Evolutionary conservation across 2,888 invertebrate genomes (phyloP).

Genomic region (Poecilus cupreus): DNA sequence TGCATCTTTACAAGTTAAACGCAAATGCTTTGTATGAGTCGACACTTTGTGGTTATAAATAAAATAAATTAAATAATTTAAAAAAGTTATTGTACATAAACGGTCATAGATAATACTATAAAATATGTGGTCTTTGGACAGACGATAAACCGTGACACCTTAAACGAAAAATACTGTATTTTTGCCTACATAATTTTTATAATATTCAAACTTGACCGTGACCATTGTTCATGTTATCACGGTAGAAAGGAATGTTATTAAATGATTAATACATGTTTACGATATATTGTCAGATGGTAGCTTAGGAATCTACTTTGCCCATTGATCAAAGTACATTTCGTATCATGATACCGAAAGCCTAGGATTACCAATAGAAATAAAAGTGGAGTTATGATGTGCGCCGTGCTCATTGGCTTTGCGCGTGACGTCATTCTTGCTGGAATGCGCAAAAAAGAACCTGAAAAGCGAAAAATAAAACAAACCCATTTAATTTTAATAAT

Average conservation of each 20-base stretch:
- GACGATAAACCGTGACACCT: constrained; percentile 2
- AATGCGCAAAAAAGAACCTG: too few relatives aligned
- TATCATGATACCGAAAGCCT: not conserved
- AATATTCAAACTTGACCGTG: not conserved
- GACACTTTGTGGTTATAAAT: not conserved
- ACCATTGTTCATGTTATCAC: not conserved
- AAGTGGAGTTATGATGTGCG: too few relatives aligned
- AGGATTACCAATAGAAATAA: not conserved
- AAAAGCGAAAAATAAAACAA: too few relatives aligned
- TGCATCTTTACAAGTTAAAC: constrained; percentile 71
- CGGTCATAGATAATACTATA: not conserved
- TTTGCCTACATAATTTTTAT: not conserved
- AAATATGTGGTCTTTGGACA: not conserved
- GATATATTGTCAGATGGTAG: too few relatives aligned
- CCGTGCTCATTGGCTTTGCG: too few relatives aligned
- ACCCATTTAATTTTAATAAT: too few relatives aligned
- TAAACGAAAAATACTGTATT: not conserved
- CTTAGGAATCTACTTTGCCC: not conserved
- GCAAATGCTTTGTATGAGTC: too few relatives aligned
- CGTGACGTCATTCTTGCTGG: too few relatives aligned
- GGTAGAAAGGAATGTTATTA: not conserved
- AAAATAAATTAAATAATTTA: not conserved
- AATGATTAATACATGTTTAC: not conserved
- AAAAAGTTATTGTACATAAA: not conserved
- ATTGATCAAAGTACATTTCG: not conserved